Evolutionary conservation across 2,888 invertebrate genomes (phyloP), one percentile per base, ranked within the genome.

Genomic region (Drosophila silvestris): DNA sequence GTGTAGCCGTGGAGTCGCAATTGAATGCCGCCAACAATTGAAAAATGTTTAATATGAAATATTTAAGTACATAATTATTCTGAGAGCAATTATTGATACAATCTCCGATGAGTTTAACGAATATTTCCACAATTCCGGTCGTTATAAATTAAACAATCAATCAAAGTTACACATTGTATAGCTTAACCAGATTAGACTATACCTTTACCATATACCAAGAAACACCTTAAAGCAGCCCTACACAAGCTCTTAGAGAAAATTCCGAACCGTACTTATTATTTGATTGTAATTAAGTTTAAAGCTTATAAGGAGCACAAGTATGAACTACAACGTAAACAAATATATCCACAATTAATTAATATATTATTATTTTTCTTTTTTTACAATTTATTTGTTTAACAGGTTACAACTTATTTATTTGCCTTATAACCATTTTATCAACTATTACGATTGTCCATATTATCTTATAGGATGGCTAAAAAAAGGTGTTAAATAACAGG

Each of bases 401-500:
- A 22, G 7, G 16, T 47, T 47, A 7, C 5, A 26, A 16, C 1
- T 9, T 26, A 9, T 9, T 26, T 16, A 47, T 16, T 26, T 26
- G 14, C 19, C 12, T 30, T 30, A 9, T 41, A 22, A 30, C 1
- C 4, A 56, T 30, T 44, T 58, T 14, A 56, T 37, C 14, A 59
- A 52, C 28, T 28, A 22, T 62, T 41, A 5, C 22, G 26, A n/a
- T 37, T 16, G 28, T 33, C 39, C 5, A 16, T 19, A 16, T 26
- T 33, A 33, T 39, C 54, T 33, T 28, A 26, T 10, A 5, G 53
- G 32, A 28, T n/a, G 32, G 5, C 47, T 59, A 19, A 30, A 61
- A 22, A n/a, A 39, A 5, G 28, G 52, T 51, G 56, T 74, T 81
- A 74, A 69, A 83, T 83, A 85, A 83, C 64, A 57, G 50, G 30